Percentiles rank a stretch among this genome's conserved stretches.
Conservation (phyloP, 2,888 invertebrate species). For the Bombyx huttoni region DNA sequence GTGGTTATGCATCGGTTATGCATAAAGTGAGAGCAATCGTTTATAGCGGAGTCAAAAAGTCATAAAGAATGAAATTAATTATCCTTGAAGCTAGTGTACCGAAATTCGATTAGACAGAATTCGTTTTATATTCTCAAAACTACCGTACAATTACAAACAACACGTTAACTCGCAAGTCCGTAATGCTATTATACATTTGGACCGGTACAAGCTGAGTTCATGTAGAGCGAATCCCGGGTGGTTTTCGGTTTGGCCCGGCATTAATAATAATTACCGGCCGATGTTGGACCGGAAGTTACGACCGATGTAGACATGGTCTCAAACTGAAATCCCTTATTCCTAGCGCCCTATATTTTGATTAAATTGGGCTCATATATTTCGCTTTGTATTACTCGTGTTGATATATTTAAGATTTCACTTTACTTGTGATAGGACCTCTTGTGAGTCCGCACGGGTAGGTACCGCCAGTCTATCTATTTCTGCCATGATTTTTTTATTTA, state of each 20-base stretch:
- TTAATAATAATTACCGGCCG: conserved; percentile 19
- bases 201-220: conserved; percentile 8
- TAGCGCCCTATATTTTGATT: not conserved
- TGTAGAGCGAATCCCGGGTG: conserved; percentile 17
- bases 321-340: not conserved
- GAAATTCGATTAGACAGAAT: too few species aligned
- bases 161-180: conserved; percentile 1
- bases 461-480: too few species aligned
- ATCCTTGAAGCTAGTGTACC: too few species aligned
- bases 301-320: not conserved
- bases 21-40: too few species aligned
- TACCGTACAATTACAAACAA: not conserved
- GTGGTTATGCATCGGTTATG: too few species aligned
- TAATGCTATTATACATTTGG: conserved; percentile 16
- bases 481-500: too few species aligned
- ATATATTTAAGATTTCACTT: too few species aligned
- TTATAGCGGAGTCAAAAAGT: too few species aligned
- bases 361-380: not conserved
- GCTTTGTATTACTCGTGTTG: not conserved
- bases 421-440: too few species aligned
- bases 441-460: too few species aligned
- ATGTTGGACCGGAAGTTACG: conserved; percentile 3
- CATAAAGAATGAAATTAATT: too few species aligned
- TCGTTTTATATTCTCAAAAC: not conserved
- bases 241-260: conserved; percentile 15